Evolutionary conservation across 2,888 invertebrate species (phyloP).

Genomic region (Aphrophora alni): DNA sequence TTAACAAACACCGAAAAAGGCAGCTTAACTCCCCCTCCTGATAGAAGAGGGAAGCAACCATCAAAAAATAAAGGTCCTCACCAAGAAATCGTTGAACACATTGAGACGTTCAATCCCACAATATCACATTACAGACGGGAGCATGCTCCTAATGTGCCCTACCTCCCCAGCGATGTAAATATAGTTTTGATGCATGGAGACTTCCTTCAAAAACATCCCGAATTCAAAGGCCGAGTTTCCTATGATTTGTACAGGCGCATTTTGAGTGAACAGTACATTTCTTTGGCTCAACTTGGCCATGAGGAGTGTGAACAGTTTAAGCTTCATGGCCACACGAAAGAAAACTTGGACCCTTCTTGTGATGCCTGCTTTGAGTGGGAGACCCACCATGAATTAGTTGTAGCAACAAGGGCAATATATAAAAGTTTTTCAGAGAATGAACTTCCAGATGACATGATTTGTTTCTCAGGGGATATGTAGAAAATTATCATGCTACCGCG

Average conservation of each 20-base stretch:
- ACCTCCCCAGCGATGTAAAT: slow-evolving; percentile 43
- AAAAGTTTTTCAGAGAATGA: slow-evolving; percentile 14
- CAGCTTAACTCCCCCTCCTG: slow-evolving; percentile 25
- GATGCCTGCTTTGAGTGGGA: slow-evolving; percentile 24
- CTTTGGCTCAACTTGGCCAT: slow-evolving; percentile 31
- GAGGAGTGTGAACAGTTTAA: neutral
- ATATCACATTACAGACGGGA: slow-evolving; percentile 46
- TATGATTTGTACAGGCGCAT: slow-evolving; percentile 35
- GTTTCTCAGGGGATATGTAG: slow-evolving; percentile 27
- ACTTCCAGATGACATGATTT: slow-evolving; percentile 2
- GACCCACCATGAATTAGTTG: slow-evolving; percentile 6
- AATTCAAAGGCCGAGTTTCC: slow-evolving; percentile 22
- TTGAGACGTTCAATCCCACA: slow-evolving; percentile 40
- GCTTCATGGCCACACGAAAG: slow-evolving; percentile 23
- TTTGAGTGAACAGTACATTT: slow-evolving; percentile 31
- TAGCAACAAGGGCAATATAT: slow-evolving; percentile 3
- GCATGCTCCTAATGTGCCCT: slow-evolving; percentile 45
- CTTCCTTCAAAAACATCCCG: slow-evolving; percentile 32
- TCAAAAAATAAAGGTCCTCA: slow-evolving; percentile 23
- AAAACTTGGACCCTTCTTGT: slow-evolving; percentile 9
- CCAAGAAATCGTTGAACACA: slow-evolving; percentile 39
- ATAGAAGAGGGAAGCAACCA: slow-evolving; percentile 31
- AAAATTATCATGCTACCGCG: slow-evolving; percentile 49
- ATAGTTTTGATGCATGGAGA: slow-evolving; percentile 33
- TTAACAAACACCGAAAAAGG: slow-evolving; percentile 32